phyloP scores from a whole-genome alignment of 2,113 vertebrate genomes.

The Terrapene triunguis region DNA sequence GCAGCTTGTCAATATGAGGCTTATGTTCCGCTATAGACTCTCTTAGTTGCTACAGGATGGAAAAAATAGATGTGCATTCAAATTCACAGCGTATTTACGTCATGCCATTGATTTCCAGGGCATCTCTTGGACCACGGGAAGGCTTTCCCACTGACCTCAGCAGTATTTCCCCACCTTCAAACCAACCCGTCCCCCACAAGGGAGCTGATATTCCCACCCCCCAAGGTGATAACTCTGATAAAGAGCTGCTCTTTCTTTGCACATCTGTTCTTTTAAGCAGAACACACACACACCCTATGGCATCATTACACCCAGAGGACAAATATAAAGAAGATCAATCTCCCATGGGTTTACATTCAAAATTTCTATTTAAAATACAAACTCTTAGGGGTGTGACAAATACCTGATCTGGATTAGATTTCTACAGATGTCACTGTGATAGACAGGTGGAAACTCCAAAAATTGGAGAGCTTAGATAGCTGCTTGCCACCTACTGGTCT shows the following conservation, averaged over 20 bases:
- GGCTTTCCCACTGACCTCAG: background rate
- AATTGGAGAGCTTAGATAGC: background rate
- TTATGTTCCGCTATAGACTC: slow-evolving; percentile 98
- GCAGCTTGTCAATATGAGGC: slow-evolving; percentile 96
- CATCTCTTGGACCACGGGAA: background rate
- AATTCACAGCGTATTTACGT: background rate
- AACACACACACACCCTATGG: background rate
- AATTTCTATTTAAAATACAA: background rate
- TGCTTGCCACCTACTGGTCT: background rate
- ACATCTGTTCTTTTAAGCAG: slow-evolving; percentile 4
- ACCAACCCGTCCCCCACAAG: background rate
- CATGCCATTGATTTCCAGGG: background rate
- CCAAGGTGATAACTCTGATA: fast-evolving
- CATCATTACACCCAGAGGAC: background rate
- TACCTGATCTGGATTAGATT: background rate
- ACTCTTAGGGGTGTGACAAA: background rate
- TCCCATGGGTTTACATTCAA: background rate
- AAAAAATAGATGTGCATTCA: background rate
- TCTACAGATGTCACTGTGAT: background rate
- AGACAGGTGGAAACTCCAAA: background rate
- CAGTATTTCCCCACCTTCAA: background rate
- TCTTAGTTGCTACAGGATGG: slow-evolving; percentile 87
- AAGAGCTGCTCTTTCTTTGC: background rate
- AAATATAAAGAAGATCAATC: background rate
- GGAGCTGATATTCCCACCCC: background rate